Conservation (phyloP, 2,888 invertebrate genomes). For the Rhagonycha lutea region DNA sequence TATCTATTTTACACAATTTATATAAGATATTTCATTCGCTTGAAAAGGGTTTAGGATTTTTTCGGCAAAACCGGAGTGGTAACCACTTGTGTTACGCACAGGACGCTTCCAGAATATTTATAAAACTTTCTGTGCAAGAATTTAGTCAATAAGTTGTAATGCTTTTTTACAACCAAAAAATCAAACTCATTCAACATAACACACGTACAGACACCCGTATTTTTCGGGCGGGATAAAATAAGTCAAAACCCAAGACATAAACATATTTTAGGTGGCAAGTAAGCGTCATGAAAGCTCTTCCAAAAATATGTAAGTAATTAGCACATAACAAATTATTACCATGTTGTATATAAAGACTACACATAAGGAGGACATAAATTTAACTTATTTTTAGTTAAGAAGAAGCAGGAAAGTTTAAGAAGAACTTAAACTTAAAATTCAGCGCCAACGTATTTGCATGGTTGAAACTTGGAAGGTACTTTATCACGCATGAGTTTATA, state of each 20-base stretch:
- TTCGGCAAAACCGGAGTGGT: not conserved
- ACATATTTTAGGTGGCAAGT: not conserved
- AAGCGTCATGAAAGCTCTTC: not conserved
- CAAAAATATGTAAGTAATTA: not conserved
- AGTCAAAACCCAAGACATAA: not conserved
- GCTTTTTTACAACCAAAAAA: not conserved
- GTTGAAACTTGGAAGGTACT: not conserved
- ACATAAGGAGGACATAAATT: not conserved
- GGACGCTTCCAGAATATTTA: not conserved
- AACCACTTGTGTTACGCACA: not conserved
- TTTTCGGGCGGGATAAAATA: not conserved
- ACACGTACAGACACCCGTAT: not conserved
- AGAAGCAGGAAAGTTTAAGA: not conserved
- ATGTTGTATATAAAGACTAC: not conserved
- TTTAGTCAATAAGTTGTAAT: not conserved
- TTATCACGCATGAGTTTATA: not conserved
- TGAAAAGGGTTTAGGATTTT: not conserved
- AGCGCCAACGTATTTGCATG: not conserved
- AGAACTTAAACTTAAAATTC: not conserved
- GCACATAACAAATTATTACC: not conserved
- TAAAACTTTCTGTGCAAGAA: not conserved
- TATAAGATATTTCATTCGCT: not conserved
- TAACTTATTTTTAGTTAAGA: not conserved
- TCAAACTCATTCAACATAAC: not conserved
- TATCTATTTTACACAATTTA: not conserved